Percentiles rank a stretch among this genome's conserved stretches.
These are phyloP conservation scores for Delphinus delphis DNA, from an alignment of 2,113 vertebrate species.

Conservation along the genomic window DNA sequence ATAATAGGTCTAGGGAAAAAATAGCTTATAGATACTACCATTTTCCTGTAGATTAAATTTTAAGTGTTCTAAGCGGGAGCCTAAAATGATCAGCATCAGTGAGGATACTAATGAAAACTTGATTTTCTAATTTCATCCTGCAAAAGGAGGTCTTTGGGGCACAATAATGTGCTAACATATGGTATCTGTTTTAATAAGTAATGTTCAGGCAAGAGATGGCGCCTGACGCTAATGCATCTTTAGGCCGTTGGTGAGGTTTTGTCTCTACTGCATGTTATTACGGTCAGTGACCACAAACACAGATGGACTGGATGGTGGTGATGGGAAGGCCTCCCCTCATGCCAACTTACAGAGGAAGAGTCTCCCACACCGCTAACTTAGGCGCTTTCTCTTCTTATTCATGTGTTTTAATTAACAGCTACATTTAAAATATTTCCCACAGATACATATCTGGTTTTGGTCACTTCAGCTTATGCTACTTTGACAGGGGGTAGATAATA, in stretches of 20 bases:
- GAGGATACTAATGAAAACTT: slow-evolving; percentile 80
- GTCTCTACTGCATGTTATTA: slow-evolving; percentile 8
- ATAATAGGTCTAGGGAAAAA: slow-evolving; percentile 51
- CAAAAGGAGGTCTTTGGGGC: slow-evolving; percentile 84
- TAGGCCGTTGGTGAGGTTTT: slow-evolving; percentile 40
- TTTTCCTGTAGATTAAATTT: slow-evolving; percentile 70
- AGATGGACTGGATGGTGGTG: not conserved
- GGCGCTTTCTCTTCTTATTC: slow-evolving; percentile 71
- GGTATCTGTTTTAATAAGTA: slow-evolving; percentile 69
- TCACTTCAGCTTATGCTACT: slow-evolving; percentile 60
- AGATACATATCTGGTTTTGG: slow-evolving; percentile 56
- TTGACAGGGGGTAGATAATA: not conserved
- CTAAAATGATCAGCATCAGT: slow-evolving; percentile 80
- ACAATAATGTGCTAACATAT: slow-evolving; percentile 79
- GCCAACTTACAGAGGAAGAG: not conserved
- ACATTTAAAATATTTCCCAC: slow-evolving; percentile 66
- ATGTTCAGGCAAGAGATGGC: slow-evolving; percentile 51
- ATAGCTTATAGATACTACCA: slow-evolving; percentile 44
- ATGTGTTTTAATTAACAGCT: slow-evolving; percentile 80
- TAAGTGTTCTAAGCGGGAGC: slow-evolving; percentile 59
- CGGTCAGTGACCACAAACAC: not conserved
- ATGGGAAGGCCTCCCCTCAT: not conserved
- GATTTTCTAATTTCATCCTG: slow-evolving; percentile 84
- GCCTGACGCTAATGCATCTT: slow-evolving; percentile 44
- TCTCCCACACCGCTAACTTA: slow-evolving; percentile 21